Conservation (phyloP, 2,113 vertebrate species). For the Mirza zaza region DNA sequence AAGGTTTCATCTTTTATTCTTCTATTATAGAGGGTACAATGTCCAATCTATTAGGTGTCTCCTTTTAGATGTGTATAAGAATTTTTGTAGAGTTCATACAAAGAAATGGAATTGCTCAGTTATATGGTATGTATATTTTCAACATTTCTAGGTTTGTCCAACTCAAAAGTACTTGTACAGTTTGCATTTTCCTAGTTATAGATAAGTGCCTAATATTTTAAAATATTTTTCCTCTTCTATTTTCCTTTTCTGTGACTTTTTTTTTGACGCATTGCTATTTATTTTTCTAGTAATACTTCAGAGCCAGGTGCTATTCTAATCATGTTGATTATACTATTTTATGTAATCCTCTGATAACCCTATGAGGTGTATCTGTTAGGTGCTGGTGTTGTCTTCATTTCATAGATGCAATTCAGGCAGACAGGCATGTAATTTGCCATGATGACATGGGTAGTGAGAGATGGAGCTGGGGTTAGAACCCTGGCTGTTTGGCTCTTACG, state of each 20-base stretch:
- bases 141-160: not conserved
- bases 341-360: not conserved
- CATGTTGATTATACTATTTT: not conserved
- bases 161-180: not conserved
- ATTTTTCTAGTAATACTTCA: not conserved
- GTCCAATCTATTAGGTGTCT: not conserved
- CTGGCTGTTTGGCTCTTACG: not conserved
- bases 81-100: not conserved
- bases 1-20: not conserved
- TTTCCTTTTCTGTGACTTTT: not conserved
- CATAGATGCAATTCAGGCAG: not conserved
- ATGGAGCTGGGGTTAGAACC: not conserved
- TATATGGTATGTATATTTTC: not conserved
- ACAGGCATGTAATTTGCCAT: not conserved
- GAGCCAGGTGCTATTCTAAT: not conserved
- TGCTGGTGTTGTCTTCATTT: not conserved
- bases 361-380: not conserved
- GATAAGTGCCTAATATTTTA: not conserved
- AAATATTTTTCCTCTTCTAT: not conserved
- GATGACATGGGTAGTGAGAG: not conserved
- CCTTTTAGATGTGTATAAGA: not conserved
- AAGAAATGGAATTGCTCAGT: not conserved
- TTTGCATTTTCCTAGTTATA: not conserved
- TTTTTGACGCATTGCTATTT: not conserved
- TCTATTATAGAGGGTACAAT: not conserved